Conservation (phyloP, 2,113 vertebrate genomes). For the Cettia cetti region DNA sequence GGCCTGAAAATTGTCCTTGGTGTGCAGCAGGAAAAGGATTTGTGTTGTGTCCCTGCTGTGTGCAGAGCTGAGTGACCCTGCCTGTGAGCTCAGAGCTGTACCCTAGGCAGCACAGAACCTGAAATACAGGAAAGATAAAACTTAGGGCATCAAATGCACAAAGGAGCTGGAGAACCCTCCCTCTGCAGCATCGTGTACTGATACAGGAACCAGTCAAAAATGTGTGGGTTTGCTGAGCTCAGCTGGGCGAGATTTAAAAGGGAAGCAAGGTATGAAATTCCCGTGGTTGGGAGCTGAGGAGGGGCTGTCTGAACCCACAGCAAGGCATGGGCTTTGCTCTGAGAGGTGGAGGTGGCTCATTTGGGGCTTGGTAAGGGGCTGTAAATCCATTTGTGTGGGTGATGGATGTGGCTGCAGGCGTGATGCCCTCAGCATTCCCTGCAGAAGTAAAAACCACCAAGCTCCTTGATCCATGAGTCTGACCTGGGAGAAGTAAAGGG, state of each 20-base stretch:
- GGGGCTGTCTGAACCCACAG: neutral
- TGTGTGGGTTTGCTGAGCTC: neutral
- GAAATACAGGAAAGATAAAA: no score
- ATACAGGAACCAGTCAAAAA: neutral
- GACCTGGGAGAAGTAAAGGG: neutral
- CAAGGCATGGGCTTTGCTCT: neutral
- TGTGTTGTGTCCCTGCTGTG: no score
- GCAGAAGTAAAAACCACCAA: neutral
- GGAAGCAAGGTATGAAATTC: neutral
- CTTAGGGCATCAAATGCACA: neutral
- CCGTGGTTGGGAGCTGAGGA: neutral
- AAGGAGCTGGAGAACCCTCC: neutral
- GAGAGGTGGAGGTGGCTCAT: neutral
- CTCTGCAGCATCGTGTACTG: neutral
- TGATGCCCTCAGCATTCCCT: neutral
- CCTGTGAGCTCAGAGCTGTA: no score
- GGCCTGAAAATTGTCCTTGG: no score
- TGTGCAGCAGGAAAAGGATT: no score
- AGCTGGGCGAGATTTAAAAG: neutral
- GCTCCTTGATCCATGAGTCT: neutral
- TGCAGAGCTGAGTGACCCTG: no score
- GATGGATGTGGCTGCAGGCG: neutral
- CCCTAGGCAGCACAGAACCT: no score
- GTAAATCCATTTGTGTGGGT: fast-evolving
- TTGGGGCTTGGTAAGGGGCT: neutral